Percentiles rank a stretch among this genome's conserved stretches.
Evolutionary conservation across 2,888 invertebrate genomes (phyloP).

Genomic region (Quadroppia sp.): DNA sequence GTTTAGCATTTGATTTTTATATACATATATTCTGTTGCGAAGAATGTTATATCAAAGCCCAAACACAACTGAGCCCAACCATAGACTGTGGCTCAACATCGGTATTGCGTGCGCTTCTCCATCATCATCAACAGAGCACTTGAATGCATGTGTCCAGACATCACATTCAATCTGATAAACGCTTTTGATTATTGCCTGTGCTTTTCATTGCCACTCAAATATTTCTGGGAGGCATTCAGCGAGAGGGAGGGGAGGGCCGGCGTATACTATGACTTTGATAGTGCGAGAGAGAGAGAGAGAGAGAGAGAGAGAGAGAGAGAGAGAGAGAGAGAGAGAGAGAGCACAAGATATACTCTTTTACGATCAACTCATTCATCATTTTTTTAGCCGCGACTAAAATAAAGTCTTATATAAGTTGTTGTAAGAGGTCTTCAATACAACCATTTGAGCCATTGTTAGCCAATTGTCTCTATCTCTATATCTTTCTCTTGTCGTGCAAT

Average conservation of each 20-base stretch:
- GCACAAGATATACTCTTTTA: constrained; percentile 35
- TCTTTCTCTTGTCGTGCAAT: constrained; percentile 35
- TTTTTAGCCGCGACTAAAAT: constrained; percentile 17
- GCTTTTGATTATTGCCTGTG: constrained; percentile 36
- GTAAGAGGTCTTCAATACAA: constrained; percentile 9
- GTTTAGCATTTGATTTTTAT: constrained; percentile 37
- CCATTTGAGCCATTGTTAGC: constrained; percentile 13
- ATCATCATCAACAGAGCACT: constrained; percentile 30
- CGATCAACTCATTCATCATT: constrained; percentile 34
- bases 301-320: too few relatives aligned
- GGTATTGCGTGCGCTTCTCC: constrained; percentile 34
- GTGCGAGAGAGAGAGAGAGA: too few relatives aligned
- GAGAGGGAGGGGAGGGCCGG: constrained; percentile 1
- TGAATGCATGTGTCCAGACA: constrained; percentile 34
- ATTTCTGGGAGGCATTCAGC: constrained; percentile 34
- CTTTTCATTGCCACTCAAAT: constrained; percentile 6
- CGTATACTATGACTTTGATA: too few relatives aligned
- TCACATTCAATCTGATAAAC: constrained; percentile 31
- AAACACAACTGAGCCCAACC: neutral
- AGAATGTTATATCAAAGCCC: neutral
- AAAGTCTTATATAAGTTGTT: constrained; percentile 30
- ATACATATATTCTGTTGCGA: too few relatives aligned
- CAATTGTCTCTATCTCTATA: constrained; percentile 14
- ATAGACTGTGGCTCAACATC: neutral
- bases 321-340: too few relatives aligned